phyloP scores from a whole-genome alignment of 2,888 invertebrate species.

The Heliconius hortense region DNA sequence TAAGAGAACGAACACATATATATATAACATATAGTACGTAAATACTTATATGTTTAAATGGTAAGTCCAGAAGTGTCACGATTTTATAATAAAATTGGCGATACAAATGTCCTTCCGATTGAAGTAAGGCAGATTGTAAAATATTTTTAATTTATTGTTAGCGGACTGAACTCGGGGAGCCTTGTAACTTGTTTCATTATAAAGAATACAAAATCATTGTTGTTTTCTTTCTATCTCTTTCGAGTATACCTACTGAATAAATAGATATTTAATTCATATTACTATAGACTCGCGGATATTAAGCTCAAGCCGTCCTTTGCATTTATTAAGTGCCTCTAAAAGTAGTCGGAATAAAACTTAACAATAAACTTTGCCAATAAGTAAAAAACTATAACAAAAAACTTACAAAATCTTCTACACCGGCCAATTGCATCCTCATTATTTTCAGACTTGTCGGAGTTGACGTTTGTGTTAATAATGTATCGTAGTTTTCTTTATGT shows the following conservation, averaged over 20 bases:
- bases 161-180: slow-evolving; percentile 59
- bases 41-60: slow-evolving; percentile 18
- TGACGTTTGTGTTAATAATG: too few relatives aligned
- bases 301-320: too few relatives aligned
- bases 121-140: slow-evolving; percentile 26
- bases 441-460: too few relatives aligned
- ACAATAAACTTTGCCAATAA: too few relatives aligned
- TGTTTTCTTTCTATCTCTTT: slow-evolving; percentile 48
- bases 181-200: slow-evolving; percentile 70
- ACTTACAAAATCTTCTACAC: too few relatives aligned
- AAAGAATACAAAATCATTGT: slow-evolving; percentile 59
- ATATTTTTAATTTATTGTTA: slow-evolving; percentile 46
- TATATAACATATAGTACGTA: neutral
- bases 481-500: too few relatives aligned
- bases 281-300: too few relatives aligned
- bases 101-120: slow-evolving; percentile 6
- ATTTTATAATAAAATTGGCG: slow-evolving; percentile 23
- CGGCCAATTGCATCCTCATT: too few relatives aligned
- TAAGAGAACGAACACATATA: neutral
- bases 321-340: too few relatives aligned
- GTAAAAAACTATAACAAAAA: too few relatives aligned
- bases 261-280: too few relatives aligned
- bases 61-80: slow-evolving; percentile 9
- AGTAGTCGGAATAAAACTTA: too few relatives aligned
- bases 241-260: neutral